phyloP scores from a whole-genome alignment of 64 coral and sea anemone genomes.

The Orbicella faveolata region DNA sequence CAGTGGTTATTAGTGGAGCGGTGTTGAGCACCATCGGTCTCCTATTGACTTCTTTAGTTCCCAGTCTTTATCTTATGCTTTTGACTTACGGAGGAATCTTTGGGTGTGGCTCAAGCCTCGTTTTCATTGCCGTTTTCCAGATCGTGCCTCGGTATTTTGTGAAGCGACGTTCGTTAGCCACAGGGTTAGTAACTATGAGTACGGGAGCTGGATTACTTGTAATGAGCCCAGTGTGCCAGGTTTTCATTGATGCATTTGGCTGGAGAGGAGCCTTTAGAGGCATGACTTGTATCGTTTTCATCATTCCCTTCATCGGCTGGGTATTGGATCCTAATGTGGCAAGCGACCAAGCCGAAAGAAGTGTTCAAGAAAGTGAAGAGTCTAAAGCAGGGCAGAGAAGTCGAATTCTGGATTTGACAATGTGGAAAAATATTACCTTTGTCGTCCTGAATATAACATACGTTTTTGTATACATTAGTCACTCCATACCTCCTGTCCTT shows the following conservation, averaged over 20 bases:
- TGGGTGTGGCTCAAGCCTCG: constrained; percentile 48
- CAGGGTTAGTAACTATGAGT: constrained; percentile 51
- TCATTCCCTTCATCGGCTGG: constrained; percentile 14
- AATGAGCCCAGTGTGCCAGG: constrained; percentile 57
- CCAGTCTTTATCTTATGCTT: constrained; percentile 38
- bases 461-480: neutral
- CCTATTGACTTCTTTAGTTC: constrained; percentile 39
- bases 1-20: constrained; percentile 31
- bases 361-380: neutral
- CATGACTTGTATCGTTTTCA: constrained; percentile 4
- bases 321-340: constrained; percentile 7
- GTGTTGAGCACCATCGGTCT: constrained; percentile 26
- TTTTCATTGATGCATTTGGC: constrained; percentile 32
- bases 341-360: neutral
- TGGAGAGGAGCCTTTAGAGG: constrained; percentile 65
- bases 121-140: constrained; percentile 54
- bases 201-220: constrained; percentile 59
- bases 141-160: constrained; percentile 60
- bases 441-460: neutral
- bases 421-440: constrained; percentile 57
- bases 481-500: constrained; percentile 7
- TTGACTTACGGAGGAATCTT: constrained; percentile 44
- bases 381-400: neutral
- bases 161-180: constrained; percentile 41
- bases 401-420: constrained; percentile 5